These are phyloP conservation scores for Nemoura dubitans DNA, from an alignment of 2,888 invertebrate species.

Conservation along the genomic window DNA sequence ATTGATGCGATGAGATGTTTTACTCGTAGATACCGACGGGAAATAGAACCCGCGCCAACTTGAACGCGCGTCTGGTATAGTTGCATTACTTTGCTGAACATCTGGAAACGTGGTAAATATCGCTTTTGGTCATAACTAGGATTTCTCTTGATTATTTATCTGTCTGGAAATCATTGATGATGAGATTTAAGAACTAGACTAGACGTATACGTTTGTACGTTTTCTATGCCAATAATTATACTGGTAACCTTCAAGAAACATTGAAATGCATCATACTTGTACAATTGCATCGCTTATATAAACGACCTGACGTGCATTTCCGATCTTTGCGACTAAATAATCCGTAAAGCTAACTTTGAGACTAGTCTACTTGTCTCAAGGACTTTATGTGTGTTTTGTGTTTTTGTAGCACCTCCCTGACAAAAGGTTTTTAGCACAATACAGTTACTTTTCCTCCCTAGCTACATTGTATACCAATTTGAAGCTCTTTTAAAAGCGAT, in stretches of 20 bases:
- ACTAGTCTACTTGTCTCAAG: constrained; percentile 14
- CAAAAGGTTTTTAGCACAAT: not conserved
- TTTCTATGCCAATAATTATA: constrained; percentile 17
- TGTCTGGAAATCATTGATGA: constrained; percentile 21
- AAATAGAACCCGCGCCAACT: not conserved
- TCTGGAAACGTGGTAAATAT: constrained; percentile 16
- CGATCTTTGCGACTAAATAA: constrained; percentile 12
- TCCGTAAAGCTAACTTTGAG: not conserved
- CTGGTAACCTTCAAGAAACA: constrained; percentile 33
- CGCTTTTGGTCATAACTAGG: constrained; percentile 38
- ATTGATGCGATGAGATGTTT: not conserved
- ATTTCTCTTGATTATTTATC: constrained; percentile 32
- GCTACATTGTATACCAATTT: not conserved
- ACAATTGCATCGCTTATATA: constrained; percentile 1
- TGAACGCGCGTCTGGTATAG: not conserved
- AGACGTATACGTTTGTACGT: constrained; percentile 22
- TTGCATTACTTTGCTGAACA: constrained; percentile 19
- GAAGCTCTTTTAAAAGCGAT: no score
- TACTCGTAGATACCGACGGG: not conserved
- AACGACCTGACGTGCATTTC: constrained; percentile 20
- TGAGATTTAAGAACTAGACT: constrained; percentile 29
- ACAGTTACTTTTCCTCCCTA: not conserved
- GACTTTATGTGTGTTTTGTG: constrained; percentile 3
- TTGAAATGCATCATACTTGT: constrained; percentile 16
- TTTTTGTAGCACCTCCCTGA: not conserved